Conservation (phyloP, 2,888 invertebrate species). For the Aricia artaxerxes region DNA sequence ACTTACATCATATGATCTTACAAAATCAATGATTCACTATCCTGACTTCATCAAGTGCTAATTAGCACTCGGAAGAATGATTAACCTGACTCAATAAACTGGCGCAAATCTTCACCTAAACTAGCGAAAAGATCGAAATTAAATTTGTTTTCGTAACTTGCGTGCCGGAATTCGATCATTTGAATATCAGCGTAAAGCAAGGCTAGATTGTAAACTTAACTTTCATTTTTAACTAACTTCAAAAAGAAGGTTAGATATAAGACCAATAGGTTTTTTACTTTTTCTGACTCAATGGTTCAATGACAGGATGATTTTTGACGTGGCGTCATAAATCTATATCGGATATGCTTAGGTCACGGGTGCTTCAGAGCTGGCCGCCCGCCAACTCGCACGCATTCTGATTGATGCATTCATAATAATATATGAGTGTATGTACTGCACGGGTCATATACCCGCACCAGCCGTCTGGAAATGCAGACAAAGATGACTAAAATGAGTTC, state of each 20-base stretch:
- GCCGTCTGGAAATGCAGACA: neutral
- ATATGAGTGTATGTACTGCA: neutral
- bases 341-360: constrained; percentile 27
- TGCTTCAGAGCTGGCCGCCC: constrained; percentile 16
- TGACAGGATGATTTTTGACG: constrained; percentile 27
- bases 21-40: constrained; percentile 1
- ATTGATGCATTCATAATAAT: constrained; percentile 29
- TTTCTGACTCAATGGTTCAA: neutral
- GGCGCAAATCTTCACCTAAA: neutral
- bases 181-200: neutral
- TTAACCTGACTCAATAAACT: neutral
- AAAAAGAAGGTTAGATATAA: neutral
- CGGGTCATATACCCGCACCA: neutral
- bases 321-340: constrained; percentile 26
- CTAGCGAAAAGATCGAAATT: neutral
- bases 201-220: neutral
- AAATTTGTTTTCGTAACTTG: neutral
- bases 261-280: neutral
- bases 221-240: neutral
- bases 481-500: neutral
- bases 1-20: neutral
- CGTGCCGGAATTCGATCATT: neutral
- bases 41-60: constrained; percentile 23
- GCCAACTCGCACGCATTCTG: constrained; percentile 30
- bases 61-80: neutral